Evolutionary conservation across 2,888 invertebrate species (phyloP).

Genomic region (Sthenelais limicola): DNA sequence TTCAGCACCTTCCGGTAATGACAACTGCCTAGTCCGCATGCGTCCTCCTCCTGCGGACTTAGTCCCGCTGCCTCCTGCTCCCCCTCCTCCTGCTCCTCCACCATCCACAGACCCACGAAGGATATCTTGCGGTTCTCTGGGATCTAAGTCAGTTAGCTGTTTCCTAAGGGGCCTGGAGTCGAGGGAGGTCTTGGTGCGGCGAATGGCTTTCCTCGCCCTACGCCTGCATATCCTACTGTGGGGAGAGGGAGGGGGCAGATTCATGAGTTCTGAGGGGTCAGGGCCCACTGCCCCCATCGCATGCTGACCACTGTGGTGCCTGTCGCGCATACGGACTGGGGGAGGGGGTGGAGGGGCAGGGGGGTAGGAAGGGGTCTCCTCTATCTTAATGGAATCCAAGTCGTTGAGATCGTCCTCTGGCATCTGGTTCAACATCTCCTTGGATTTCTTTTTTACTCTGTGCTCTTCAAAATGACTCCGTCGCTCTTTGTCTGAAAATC

Average conservation of each 20-base stretch:
- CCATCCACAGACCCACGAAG: too few relatives aligned
- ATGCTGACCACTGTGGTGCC: conserved; percentile 31
- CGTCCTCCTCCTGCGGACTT: not conserved
- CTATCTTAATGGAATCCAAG: conserved; percentile 1
- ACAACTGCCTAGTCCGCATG: conserved; percentile 36
- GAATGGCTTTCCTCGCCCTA: conserved; percentile 49
- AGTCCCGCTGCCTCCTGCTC: too few relatives aligned
- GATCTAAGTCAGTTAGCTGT: conserved; percentile 19
- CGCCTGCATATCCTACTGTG: conserved; percentile 6
- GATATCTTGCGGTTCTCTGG: conserved; percentile 16
- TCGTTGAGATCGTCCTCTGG: conserved; percentile 5
- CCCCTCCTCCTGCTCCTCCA: too few relatives aligned
- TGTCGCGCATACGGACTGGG: conserved; percentile 4
- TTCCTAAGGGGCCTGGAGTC: conserved; percentile 46
- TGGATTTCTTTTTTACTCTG: conserved; percentile 18
- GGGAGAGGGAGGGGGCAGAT: conserved; percentile 34
- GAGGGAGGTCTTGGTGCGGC: conserved; percentile 62
- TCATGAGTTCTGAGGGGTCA: conserved; percentile 21
- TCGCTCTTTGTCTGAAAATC: conserved; percentile 11
- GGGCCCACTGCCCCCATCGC: conserved; percentile 32
- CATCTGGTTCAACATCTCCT: conserved; percentile 29
- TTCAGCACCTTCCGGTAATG: conserved; percentile 40
- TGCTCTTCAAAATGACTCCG: not conserved
- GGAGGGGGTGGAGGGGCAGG: conserved; percentile 19
- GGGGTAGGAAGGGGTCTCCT: not conserved